Evolutionary conservation across 1,140 invertebrate genomes (phyloP).

Genomic region (Parapsyche elsis): DNA sequence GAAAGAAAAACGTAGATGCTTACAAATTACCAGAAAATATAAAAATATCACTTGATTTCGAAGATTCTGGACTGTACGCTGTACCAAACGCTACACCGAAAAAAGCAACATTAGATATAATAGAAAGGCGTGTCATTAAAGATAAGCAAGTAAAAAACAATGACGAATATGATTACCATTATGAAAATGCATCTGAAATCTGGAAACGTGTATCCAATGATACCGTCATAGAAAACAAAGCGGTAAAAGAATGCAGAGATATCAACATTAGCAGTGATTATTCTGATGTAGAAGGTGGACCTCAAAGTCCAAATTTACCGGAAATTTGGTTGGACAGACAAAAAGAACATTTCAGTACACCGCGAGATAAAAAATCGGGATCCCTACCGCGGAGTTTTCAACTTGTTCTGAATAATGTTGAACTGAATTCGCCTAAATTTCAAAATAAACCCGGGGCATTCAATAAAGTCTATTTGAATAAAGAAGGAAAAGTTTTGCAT

Average conservation of each 20-base stretch:
- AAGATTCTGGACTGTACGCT: conserved; percentile 64
- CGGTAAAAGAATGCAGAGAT: not conserved
- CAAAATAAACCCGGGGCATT: conserved; percentile 65
- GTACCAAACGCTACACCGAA: conserved; percentile 63
- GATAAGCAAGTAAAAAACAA: conserved; percentile 16
- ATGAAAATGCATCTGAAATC: conserved; percentile 52
- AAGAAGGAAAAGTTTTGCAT: conserved; percentile 68
- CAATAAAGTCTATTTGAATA: conserved; percentile 67
- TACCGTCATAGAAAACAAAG: conserved; percentile 52
- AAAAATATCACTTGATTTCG: conserved; percentile 40
- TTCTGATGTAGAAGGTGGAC: conserved; percentile 53
- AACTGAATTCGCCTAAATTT: conserved; percentile 56
- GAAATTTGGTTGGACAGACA: conserved; percentile 68
- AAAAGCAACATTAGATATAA: conserved; percentile 57
- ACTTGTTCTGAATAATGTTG: conserved; percentile 65
- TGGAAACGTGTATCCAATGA: conserved; percentile 54
- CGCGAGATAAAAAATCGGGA: conserved; percentile 74
- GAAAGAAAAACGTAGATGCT: conserved; percentile 58
- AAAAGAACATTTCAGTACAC: conserved; percentile 67
- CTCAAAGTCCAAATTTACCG: conserved; percentile 65
- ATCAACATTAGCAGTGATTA: conserved; percentile 40
- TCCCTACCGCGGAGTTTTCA: conserved; percentile 83
- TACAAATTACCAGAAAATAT: conserved; percentile 48
- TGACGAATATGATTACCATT: conserved; percentile 28
- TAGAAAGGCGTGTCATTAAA: conserved; percentile 47